These are phyloP conservation scores for Drosophila ezoana DNA, from an alignment of 2,888 invertebrate genomes.

Conservation along the genomic window DNA sequence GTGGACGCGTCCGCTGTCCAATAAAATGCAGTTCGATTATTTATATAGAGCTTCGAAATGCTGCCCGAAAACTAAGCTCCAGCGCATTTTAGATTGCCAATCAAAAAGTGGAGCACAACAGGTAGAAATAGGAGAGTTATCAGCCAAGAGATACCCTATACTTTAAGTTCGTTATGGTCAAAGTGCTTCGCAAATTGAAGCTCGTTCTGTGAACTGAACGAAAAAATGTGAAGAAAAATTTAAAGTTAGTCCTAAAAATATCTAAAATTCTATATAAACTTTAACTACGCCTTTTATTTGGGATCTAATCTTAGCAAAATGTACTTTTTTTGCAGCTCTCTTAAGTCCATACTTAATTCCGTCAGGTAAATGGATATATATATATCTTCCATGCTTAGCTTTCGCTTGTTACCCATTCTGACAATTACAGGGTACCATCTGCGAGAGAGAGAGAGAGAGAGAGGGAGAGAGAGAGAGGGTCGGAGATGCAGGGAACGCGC, in stretches of 20 bases:
- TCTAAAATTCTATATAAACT: no score
- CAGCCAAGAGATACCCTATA: slow-evolving; percentile 19
- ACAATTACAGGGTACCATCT: slow-evolving; percentile 18
- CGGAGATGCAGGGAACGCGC: slow-evolving; percentile 18
- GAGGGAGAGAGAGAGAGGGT: neutral
- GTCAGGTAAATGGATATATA: no score
- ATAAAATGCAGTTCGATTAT: slow-evolving; percentile 78
- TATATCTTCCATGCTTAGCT: no score
- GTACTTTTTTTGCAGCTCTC: no score
- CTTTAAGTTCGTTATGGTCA: no score
- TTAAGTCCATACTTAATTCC: no score
- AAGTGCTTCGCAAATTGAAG: no score
- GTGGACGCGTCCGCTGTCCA: slow-evolving; percentile 34
- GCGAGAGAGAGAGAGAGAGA: neutral
- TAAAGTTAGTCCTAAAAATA: no score
- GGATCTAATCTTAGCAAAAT: no score
- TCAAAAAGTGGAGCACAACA: slow-evolving; percentile 66
- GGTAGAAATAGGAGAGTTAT: neutral
- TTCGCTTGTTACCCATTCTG: neutral
- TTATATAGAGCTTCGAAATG: slow-evolving; percentile 74
- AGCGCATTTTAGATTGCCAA: slow-evolving; percentile 74
- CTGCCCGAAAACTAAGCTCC: slow-evolving; percentile 34
- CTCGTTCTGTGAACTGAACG: no score
- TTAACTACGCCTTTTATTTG: no score
- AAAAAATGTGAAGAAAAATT: no score